Evolutionary conservation across 2,888 invertebrate species (phyloP), one percentile per base, ranked within the genome.

Genomic region (Folsomia manolachei): DNA sequence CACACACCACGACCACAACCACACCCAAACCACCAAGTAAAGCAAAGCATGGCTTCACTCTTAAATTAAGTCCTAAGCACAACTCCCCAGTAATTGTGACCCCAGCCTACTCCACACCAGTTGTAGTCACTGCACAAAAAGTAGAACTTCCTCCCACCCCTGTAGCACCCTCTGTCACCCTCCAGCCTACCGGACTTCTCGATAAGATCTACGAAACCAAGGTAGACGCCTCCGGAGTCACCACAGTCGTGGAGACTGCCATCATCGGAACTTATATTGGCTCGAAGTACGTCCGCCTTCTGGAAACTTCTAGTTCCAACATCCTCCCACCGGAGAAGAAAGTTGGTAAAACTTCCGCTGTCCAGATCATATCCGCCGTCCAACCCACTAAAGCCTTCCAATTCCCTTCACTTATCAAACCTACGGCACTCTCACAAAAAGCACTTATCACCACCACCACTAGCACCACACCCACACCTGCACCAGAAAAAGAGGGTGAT

Each of bases 211-310:
- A 92, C 61, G 94, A 93, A 24, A 93, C 92, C 2, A 88, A 92
- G 71, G 90, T 93, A 2, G 90, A 90, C 82, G 92, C 92, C 82
- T 93, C 93, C 1, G 85, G 90, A 1, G 21, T 19, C 7, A 93
- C 93, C 2, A 93, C 93, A 0, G 89, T 94, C 4, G 92, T 92
- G 82, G 93, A 94, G 84, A 93, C 94, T 0, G 92, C 91, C 83
- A 93, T 94, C n/a, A 91, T 94, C 81, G 92, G 94, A 26, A 93
- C 94, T 1, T 92, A 90, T 82, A 92, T 94, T 81, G 90, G 91
- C 65, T 93, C 92, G 53, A 94, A 94, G 85, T 94, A 94, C 83
- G 93, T 94, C 1, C 94, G 94, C 85, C 90, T 92, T 11, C 85
- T 94, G 27, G 92, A 93, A 82, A 93, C 92, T 82, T 91, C 91